These are phyloP conservation scores for Philonicus albiceps DNA, from an alignment of 2,888 invertebrate genomes.

Conservation along the genomic window DNA sequence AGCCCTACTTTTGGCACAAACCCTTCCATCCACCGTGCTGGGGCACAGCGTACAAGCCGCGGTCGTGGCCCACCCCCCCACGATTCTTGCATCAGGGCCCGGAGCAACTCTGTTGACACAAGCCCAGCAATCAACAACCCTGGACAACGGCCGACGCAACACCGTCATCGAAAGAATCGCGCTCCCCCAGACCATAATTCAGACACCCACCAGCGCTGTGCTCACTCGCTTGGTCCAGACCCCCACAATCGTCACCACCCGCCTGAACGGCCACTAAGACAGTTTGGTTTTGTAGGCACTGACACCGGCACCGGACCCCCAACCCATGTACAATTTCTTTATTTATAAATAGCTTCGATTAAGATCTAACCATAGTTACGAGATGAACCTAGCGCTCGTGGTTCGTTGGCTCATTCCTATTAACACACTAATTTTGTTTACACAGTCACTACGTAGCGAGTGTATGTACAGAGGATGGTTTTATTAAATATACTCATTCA, in stretches of 20 bases:
- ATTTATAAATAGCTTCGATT: conserved; percentile 32
- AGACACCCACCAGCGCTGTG: conserved; percentile 54
- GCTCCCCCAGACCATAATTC: conserved; percentile 56
- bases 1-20: conserved; percentile 55
- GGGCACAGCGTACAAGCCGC: conserved; percentile 60
- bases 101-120: conserved; percentile 45
- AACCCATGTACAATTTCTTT: background rate
- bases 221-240: conserved; percentile 58
- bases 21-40: conserved; percentile 54
- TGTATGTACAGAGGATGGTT: conserved; percentile 29
- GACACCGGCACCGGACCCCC: background rate
- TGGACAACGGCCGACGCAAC: conserved; percentile 45
- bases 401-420: conserved; percentile 19
- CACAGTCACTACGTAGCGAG: background rate
- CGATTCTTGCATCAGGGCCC: conserved; percentile 54
- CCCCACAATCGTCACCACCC: conserved; percentile 53
- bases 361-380: background rate
- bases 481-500: conserved; percentile 25
- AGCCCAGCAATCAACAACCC: conserved; percentile 50
- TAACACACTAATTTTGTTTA: conserved; percentile 27
- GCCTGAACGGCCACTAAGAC: conserved; percentile 33
- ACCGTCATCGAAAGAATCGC: conserved; percentile 51
- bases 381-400: conserved; percentile 1
- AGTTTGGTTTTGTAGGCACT: background rate
- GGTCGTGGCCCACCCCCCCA: conserved; percentile 59